Evolutionary conservation across 2,888 invertebrate species (phyloP).

Genomic region (Allacma fusca): DNA sequence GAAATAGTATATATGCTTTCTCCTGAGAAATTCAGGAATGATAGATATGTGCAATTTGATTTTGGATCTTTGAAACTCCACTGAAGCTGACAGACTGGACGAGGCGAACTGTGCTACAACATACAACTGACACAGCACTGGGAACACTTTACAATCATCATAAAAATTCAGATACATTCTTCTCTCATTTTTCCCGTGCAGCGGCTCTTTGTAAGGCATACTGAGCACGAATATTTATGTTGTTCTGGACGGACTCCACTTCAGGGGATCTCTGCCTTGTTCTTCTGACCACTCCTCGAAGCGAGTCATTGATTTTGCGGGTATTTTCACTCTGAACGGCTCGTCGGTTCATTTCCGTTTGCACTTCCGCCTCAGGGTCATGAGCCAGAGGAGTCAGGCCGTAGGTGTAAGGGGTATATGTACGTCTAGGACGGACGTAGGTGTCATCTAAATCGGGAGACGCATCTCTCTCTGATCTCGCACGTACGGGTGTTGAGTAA

Average conservation of each 20-base stretch:
- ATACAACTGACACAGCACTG: not conserved
- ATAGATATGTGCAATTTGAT: not conserved
- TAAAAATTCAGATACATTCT: too few species aligned
- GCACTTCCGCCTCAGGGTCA: constrained; percentile 35
- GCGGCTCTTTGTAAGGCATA: constrained; percentile 32
- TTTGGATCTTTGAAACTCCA: too few species aligned
- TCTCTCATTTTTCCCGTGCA: not conserved
- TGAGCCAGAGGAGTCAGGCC: not conserved
- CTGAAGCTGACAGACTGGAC: too few species aligned
- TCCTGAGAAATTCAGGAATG: constrained; percentile 4
- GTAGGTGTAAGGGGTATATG: not conserved
- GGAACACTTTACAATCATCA: not conserved
- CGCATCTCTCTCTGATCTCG: not conserved
- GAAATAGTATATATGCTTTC: not conserved
- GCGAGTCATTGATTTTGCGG: constrained; percentile 33
- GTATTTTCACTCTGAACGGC: constrained; percentile 30
- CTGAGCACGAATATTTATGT: constrained; percentile 44
- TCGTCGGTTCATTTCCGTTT: constrained; percentile 36
- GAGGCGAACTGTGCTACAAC: not conserved
- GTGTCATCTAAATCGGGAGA: not conserved
- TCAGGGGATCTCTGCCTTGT: not conserved
- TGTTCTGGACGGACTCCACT: constrained; percentile 39
- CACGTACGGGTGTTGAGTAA: not conserved
- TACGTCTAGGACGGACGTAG: not conserved
- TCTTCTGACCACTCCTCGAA: not conserved